Conservation (phyloP, 1,140 invertebrate species). For the Platyura marginata region DNA sequence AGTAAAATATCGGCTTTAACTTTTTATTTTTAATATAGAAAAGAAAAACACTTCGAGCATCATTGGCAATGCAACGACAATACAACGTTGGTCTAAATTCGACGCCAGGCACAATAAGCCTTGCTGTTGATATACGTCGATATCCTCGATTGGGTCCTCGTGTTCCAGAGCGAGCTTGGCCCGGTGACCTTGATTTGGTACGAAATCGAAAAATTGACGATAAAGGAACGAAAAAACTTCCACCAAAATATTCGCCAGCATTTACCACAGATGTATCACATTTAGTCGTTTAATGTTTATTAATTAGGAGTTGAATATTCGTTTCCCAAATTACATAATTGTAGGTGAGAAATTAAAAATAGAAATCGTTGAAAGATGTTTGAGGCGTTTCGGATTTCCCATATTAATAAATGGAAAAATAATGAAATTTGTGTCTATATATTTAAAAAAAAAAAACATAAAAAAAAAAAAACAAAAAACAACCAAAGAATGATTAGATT, state of each 20-base stretch:
- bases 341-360: no score
- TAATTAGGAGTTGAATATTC: no score
- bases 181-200: constrained; percentile 35
- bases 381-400: no score
- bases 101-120: constrained; percentile 59
- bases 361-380: no score
- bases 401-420: no score
- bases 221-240: constrained; percentile 18
- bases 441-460: no score
- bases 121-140: constrained; percentile 45
- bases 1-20: no score
- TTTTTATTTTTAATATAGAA: no score
- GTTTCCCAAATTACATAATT: no score
- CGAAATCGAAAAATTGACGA: constrained; percentile 27
- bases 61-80: constrained; percentile 50
- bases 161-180: constrained; percentile 37
- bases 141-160: constrained; percentile 25
- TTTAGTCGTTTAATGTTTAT: constrained; percentile 34
- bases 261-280: constrained; percentile 48
- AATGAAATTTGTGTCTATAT: no score
- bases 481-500: no score
- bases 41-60: constrained; percentile 58
- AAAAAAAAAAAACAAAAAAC: no score
- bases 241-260: constrained; percentile 39
- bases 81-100: constrained; percentile 57